A percentile compares a stretch with the other conserved stretches of the same genome.
Conservation (phyloP, 2,797 vertebrate species). For the Novumbra hubbsi region DNA sequence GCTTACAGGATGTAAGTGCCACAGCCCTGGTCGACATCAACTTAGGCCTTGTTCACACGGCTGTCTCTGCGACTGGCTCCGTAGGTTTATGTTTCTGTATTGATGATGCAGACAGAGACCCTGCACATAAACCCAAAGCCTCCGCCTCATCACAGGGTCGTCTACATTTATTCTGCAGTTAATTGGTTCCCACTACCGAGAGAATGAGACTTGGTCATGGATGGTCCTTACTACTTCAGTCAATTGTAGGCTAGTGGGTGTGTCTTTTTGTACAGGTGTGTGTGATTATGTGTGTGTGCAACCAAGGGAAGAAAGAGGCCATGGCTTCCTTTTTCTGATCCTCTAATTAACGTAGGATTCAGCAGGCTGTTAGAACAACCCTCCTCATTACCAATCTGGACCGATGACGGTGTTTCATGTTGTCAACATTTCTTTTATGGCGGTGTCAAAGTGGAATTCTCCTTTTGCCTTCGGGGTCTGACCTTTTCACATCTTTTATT, state of each 20-base stretch:
- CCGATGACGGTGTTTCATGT: background rate
- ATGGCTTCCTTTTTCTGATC: conserved; percentile 3
- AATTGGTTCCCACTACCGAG: too few species aligned
- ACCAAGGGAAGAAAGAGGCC: background rate
- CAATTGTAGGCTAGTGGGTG: background rate
- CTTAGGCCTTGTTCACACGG: background rate
- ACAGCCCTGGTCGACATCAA: too few species aligned
- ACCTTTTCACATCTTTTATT: background rate
- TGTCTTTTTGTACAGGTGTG: conserved; percentile 3
- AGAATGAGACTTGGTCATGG: too few species aligned
- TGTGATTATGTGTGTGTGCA: conserved; percentile 22
- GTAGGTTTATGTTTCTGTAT: conserved; percentile 33
- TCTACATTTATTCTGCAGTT: conserved; percentile 63
- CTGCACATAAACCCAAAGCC: conserved; percentile 33
- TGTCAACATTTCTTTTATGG: background rate
- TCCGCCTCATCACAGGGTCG: conserved; percentile 27
- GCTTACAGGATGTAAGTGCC: too few species aligned
- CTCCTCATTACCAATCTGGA: background rate
- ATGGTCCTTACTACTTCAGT: too few species aligned
- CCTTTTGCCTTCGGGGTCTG: background rate
- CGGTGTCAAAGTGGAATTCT: background rate
- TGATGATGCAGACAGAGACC: conserved; percentile 52
- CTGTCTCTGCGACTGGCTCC: conserved; percentile 9
- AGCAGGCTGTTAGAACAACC: background rate
- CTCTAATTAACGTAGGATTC: background rate